Evolutionary conservation across 2,888 invertebrate genomes (phyloP).

Genomic region (Stenotaenia linearis): DNA sequence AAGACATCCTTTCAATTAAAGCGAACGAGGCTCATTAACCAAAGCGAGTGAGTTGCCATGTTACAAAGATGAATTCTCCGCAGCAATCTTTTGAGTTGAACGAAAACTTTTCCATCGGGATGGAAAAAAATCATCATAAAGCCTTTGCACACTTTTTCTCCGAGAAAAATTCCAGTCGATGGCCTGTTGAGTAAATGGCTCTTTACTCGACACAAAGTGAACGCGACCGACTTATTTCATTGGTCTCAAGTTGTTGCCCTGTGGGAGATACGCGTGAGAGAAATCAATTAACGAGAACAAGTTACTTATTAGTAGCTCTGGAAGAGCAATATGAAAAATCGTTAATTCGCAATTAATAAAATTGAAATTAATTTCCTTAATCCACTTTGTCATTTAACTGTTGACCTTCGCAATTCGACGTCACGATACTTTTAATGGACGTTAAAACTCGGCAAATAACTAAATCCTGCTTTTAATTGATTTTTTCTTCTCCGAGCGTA

Average conservation of each 20-base stretch:
- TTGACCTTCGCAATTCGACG: background rate
- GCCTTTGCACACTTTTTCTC: no score
- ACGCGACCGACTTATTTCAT: background rate
- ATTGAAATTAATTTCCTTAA: background rate
- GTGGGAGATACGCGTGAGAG: background rate
- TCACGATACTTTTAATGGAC: background rate
- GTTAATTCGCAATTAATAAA: background rate
- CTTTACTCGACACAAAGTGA: background rate
- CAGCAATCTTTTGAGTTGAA: no score
- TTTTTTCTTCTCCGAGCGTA: no score
- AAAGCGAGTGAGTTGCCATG: background rate
- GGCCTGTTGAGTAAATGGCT: background rate
- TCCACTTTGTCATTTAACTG: background rate
- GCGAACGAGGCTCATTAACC: background rate
- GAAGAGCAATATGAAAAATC: background rate
- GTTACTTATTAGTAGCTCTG: background rate
- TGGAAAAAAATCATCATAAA: no score
- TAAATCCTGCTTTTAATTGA: background rate
- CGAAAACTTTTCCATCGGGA: no score
- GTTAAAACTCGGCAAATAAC: background rate
- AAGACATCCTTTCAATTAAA: background rate
- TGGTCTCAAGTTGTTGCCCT: background rate
- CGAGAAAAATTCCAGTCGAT: background rate
- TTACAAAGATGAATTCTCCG: no score
- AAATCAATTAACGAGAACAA: background rate